Evolutionary conservation across 2,888 invertebrate genomes (phyloP), one percentile per base, ranked within the genome.

Genomic region (Agonum fuliginosum): DNA sequence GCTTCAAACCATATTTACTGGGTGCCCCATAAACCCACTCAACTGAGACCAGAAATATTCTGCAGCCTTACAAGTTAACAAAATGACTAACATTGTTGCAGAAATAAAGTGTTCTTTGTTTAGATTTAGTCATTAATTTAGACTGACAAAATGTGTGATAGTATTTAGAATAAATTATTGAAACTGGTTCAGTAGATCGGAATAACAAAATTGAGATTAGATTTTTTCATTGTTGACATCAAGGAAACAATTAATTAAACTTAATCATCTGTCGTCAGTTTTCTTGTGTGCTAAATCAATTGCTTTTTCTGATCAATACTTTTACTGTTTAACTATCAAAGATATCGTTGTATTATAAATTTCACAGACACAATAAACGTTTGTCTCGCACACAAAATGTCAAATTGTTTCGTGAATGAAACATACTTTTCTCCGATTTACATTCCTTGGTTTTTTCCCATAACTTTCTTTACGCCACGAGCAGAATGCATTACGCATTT

Each of bases 401-500:
- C 65, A 75, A 75, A 65, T 43, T 65, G 48, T 75, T 75, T 62
- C 46, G 17, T 71, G 34, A 71, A 70, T 46, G 43, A 70, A 70
- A 70, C 46, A 70, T 46, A n/a, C 54, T 73, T 73, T 58, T 73
- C 73, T 58, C 37, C 58, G 37, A 20, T 75, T 75, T 30, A 75
- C 43, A 75, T 75, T 75, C 75, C 30, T 58, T 4, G 12, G 48
- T 73, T 73, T 65, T 75, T 75, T 67, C 22, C 58, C 67, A 67
- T 12, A 65, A 67, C 75, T 75, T 75, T 75, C 75, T 75, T 75
- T 48, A 43, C 6, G 30, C 62, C 43, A 75, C 30, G 46, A 75
- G 65, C 58, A 20, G 62, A 41, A 62, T 74, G 24, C 30, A 24
- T 22, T 73, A 74, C 54, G 70, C 46, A 30, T 48, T 4, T 12